Percentiles rank a stretch among this genome's conserved stretches.
Conservation (phyloP, 2,113 vertebrate species). For the Australoheros scitulus region DNA sequence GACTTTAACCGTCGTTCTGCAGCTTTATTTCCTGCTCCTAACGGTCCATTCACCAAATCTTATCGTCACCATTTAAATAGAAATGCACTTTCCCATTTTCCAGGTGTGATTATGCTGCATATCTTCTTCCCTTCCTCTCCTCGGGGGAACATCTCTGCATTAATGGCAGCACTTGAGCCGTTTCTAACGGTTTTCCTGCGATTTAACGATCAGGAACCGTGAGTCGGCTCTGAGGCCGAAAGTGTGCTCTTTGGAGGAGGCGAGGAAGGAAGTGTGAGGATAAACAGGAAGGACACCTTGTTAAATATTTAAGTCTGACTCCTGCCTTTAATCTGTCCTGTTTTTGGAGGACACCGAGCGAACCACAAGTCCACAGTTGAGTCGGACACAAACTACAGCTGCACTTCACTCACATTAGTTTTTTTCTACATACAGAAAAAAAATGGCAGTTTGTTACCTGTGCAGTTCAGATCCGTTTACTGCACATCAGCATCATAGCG, state of each 20-base stretch:
- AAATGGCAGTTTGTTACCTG: fast-evolving
- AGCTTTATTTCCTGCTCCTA: neutral
- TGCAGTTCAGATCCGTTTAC: too few species aligned
- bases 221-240: neutral
- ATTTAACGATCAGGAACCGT: conserved; percentile 18
- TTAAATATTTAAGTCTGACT: neutral
- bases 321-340: neutral
- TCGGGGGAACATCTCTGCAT: neutral
- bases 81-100: neutral
- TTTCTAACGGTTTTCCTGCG: neutral
- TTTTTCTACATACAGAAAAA: neutral
- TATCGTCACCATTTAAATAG: conserved; percentile 13
- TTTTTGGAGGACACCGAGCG: neutral
- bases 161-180: neutral
- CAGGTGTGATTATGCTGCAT: neutral
- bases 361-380: neutral
- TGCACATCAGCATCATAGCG: too few species aligned
- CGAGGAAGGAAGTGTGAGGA: neutral
- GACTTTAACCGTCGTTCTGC: neutral
- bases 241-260: neutral
- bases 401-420: neutral
- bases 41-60: neutral
- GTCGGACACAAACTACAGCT: neutral
- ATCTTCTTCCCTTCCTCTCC: neutral
- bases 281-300: neutral